Evolutionary conservation across 2,113 vertebrate genomes (phyloP), one percentile per base, ranked within the genome.

Genomic region (Brachirus orientalis): DNA sequence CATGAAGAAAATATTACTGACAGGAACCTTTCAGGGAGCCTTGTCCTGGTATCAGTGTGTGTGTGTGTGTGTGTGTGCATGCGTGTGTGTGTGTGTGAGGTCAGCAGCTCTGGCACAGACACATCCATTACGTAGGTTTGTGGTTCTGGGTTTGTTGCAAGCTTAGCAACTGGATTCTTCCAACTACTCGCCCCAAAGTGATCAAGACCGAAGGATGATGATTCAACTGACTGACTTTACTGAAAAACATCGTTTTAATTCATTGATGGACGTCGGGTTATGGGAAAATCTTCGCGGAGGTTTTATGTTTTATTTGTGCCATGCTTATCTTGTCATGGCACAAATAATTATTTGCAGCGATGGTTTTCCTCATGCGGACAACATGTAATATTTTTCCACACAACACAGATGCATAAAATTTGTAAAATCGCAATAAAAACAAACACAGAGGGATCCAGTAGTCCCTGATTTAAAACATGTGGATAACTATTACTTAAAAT

Each of bases 121-220:
- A 43, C 47, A 40, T 44, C 9, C 5, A 4, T 47, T 37, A 0
- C 17, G n/a, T 35, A 8, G 13, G 1, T 44, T 22, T 41, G 44
- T n/a, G 22, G 8, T 8, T 10, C 43, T 7, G 10, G 18, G 48
- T 47, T 54, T 43, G 11, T 43, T 43, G 40, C 40, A 43, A 43
- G 40, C 11, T 43, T 10, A 75, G 19, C 14, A 1, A 10, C 36
- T 8, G 48, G 28, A 69, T 40, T 44, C 3, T 50, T 67, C 6
- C 4, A 36, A 8, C 33, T 6, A 37, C 28, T 57, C 45, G 54
- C 41, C 74, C 36, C 11, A 38, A 63, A 63, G 19, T 11, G 38
- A 66, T 62, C 6, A 33, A 64, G 44, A 71, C 53, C 54, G 66
- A 60, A 72, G 13, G 18, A 62, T 4, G 36, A 72, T 37, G 60